A percentile compares a stretch with the other conserved stretches of the same genome.
These are phyloP conservation scores for Lepidurus packardi DNA, from an alignment of 1,140 invertebrate genomes.

Conservation along the genomic window DNA sequence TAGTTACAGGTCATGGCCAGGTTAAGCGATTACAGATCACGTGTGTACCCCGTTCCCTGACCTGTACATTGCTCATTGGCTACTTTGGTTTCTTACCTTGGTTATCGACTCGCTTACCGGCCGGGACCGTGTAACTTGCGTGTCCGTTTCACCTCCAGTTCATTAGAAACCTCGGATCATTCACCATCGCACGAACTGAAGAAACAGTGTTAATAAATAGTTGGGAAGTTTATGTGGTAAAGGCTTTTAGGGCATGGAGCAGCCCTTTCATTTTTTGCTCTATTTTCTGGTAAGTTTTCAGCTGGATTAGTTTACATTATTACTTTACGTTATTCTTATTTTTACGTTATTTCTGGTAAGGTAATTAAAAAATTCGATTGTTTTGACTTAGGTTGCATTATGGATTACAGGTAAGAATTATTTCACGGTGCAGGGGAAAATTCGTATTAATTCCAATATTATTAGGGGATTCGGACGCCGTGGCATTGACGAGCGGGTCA, in stretches of 20 bases:
- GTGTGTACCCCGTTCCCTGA: neutral
- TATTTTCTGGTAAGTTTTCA: neutral
- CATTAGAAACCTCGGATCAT: neutral
- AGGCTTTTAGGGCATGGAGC: neutral
- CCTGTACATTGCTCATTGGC: neutral
- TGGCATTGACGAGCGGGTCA: neutral
- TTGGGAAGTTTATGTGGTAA: neutral
- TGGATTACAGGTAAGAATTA: constrained; percentile 5
- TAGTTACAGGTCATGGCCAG: constrained; percentile 18
- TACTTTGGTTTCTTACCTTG: neutral
- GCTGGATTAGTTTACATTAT: neutral
- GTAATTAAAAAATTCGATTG: neutral
- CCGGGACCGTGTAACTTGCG: neutral
- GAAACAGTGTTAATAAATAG: neutral
- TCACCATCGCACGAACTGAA: neutral
- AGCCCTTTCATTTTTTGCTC: neutral
- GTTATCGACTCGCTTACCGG: neutral
- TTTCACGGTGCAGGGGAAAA: neutral
- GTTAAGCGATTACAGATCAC: neutral
- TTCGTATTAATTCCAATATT: neutral
- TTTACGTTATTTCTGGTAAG: neutral
- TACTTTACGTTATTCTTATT: neutral
- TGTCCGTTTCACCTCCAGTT: neutral
- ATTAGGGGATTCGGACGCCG: neutral
- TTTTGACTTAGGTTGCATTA: neutral